Conservation (phyloP, 1,140 invertebrate genomes). For the Drosophila bipectinata region DNA sequence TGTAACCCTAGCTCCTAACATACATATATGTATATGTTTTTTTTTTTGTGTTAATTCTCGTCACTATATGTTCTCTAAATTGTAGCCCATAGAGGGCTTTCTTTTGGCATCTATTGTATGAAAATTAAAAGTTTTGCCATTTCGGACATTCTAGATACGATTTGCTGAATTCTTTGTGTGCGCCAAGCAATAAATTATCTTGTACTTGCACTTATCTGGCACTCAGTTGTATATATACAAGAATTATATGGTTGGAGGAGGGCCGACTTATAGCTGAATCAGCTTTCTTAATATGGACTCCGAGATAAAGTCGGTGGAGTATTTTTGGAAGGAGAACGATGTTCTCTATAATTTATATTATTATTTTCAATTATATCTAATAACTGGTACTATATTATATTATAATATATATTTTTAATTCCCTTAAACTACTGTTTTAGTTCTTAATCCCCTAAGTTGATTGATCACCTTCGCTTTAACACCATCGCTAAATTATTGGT, state of each 20-base stretch:
- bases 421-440: background rate
- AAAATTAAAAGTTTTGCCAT: conserved; percentile 8
- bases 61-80: conserved; percentile 9
- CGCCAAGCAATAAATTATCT: conserved; percentile 43
- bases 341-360: too few relatives aligned
- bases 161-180: conserved; percentile 26
- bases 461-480: background rate
- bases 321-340: background rate
- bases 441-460: background rate
- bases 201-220: conserved; percentile 16
- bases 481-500: background rate
- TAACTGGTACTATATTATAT: background rate
- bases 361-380: too few relatives aligned
- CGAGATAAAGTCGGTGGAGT: background rate
- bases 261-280: background rate
- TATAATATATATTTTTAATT: background rate
- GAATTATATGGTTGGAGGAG: conserved; percentile 1
- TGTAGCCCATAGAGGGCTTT: background rate
- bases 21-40: background rate
- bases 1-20: conserved; percentile 4
- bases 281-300: background rate
- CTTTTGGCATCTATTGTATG: conserved; percentile 21
- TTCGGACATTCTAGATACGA: conserved; percentile 7
- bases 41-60: conserved; percentile 16
- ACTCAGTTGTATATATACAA: background rate